A percentile compares a stretch with the other conserved stretches of the same genome.
Evolutionary conservation across 2,113 vertebrate genomes (phyloP).

Genomic region (Atlantisia rogersi): DNA sequence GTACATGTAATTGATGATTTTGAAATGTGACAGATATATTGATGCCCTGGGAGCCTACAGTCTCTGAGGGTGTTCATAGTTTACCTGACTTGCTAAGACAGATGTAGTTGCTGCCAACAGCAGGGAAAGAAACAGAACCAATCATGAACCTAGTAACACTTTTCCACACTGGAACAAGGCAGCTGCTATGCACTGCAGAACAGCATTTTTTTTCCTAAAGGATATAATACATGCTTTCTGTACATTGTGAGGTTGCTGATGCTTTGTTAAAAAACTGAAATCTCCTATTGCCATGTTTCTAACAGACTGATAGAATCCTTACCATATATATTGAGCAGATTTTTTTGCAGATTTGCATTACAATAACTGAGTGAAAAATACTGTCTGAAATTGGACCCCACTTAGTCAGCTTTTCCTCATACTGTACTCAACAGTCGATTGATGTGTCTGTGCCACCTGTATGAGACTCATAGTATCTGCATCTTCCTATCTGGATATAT

Average conservation of each 20-base stretch:
- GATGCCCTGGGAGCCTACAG: neutral
- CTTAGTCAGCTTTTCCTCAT: neutral
- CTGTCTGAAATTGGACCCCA: neutral
- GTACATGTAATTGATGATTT: slow-evolving; percentile 3
- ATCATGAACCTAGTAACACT: neutral
- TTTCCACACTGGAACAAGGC: neutral
- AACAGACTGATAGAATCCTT: neutral
- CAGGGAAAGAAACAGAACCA: neutral
- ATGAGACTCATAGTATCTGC: neutral
- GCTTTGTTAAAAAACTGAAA: neutral
- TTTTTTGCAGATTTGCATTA: neutral
- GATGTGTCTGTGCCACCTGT: neutral
- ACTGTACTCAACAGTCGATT: neutral
- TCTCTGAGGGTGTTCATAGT: slow-evolving; percentile 19
- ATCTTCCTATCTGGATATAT: neutral
- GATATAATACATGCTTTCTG: neutral
- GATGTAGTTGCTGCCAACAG: slow-evolving; percentile 21
- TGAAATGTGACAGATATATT: slow-evolving; percentile 57
- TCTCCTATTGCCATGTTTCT: neutral
- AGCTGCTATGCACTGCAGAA: neutral
- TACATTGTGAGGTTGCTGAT: neutral
- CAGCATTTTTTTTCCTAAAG: neutral
- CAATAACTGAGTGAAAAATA: neutral
- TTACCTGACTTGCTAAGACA: slow-evolving; percentile 41
- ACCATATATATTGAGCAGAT: neutral